Conservation (phyloP, 2,113 vertebrate genomes). For the Gorsachius goisagi region DNA sequence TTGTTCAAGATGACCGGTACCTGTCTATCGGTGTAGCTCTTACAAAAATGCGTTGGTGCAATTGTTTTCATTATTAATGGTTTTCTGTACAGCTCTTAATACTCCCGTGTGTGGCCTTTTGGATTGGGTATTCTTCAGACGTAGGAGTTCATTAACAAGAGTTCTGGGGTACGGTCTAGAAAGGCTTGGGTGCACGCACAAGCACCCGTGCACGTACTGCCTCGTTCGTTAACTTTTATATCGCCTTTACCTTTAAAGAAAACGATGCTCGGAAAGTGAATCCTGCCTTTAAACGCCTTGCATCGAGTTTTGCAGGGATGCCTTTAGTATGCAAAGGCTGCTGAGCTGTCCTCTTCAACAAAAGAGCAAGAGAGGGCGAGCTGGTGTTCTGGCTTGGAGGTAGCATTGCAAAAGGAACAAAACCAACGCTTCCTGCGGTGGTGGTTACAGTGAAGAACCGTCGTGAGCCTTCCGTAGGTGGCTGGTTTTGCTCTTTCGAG, state of each 20-base stretch:
- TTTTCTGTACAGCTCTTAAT: background rate
- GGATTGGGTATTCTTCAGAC: background rate
- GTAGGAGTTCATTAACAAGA: background rate
- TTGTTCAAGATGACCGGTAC: background rate
- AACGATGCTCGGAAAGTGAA: background rate
- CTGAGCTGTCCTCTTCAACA: background rate
- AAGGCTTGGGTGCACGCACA: background rate
- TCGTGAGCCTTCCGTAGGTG: background rate
- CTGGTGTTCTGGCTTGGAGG: background rate
- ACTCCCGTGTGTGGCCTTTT: background rate
- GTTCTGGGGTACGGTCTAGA: background rate
- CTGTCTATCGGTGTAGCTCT: background rate
- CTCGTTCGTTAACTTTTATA: background rate
- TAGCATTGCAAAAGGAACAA: background rate
- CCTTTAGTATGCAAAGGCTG: background rate
- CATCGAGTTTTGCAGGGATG: rapidly evolving
- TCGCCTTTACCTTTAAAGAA: background rate
- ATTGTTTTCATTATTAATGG: background rate
- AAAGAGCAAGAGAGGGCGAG: background rate
- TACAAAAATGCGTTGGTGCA: background rate
- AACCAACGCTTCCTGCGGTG: background rate
- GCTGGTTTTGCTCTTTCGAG: background rate
- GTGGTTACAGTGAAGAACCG: background rate
- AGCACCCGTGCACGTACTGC: background rate
- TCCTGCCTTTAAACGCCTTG: rapidly evolving